Evolutionary conservation across 2,888 invertebrate genomes (phyloP), one percentile per base, ranked within the genome.

Genomic region (Cerceris rybyensis): DNA sequence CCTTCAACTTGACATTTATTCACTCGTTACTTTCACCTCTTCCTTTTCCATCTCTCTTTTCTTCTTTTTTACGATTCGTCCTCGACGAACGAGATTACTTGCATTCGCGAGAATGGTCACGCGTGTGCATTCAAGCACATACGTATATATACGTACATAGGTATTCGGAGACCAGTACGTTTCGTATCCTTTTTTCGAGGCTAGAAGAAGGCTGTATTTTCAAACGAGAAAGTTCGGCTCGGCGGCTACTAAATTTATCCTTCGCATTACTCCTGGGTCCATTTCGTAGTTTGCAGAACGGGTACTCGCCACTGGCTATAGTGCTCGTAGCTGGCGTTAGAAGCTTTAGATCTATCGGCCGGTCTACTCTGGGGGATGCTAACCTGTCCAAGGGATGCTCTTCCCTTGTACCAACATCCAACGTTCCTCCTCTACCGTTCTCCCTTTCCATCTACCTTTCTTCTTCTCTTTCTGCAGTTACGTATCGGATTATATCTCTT

Each of bases 321-420:
- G 73, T 50, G 60, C 49, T 54, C 63, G 14, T 64, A 46, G 64
- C 73, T 43, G 77, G 74, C 74, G 85, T 76, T 84, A 78, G 86
- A 86, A 87, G 86, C 81, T 84, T 85, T 86, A 87, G 86, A 87
- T 87, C 86, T 87, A 87, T 84, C 85, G 86, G 77, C 68, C 54
- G 79, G 83, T 77, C 78, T 79, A 85, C 87, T 88, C 88, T 82
- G 70, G 87, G 87, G 87, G 87, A 87, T 85, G 86, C 86, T 87
- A 86, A 85, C 86, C 86, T 84, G 83, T 85, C 85, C 80, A 75
- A 85, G 71, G 70, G 80, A 82, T 82, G 83, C 85, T 80, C 74
- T 85, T 76, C 83, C 67, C 76, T 72, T 70, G 79, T 80, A 77
- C 14, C 64, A 61, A 65, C 81, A 66, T 85, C 73, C 67, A 75